Evolutionary conservation across 2,888 invertebrate species (phyloP).

Genomic region (Chrysopilus asiliformis): DNA sequence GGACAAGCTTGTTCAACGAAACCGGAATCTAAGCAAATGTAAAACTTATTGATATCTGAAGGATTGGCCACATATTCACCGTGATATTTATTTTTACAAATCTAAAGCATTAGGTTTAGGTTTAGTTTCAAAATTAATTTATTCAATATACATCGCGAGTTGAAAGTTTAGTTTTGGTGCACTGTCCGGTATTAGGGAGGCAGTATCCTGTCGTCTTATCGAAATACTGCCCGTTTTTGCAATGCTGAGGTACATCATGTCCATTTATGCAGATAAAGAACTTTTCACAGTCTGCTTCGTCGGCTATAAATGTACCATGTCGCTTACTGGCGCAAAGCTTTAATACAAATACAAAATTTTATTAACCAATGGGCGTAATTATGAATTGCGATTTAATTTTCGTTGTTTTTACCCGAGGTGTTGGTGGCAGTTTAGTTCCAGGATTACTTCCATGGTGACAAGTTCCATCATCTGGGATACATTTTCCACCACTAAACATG

Average conservation of each 20-base stretch:
- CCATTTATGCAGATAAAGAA: slow-evolving; percentile 22
- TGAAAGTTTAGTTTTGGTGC: slow-evolving; percentile 24
- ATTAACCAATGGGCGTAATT: too few species aligned
- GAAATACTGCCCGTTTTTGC: slow-evolving; percentile 20
- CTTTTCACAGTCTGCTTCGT: slow-evolving; percentile 21
- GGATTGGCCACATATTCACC: not conserved
- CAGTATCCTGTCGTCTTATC: slow-evolving; percentile 14
- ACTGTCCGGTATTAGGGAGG: slow-evolving; percentile 20
- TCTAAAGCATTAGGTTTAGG: too few species aligned
- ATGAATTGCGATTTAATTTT: not conserved
- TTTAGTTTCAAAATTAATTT: not conserved
- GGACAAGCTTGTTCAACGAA: slow-evolving; percentile 14
- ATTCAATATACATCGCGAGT: not conserved
- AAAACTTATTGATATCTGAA: slow-evolving; percentile 8
- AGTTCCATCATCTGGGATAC: not conserved
- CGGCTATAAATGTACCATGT: slow-evolving; percentile 20
- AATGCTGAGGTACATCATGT: slow-evolving; percentile 15
- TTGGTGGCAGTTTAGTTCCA: too few species aligned
- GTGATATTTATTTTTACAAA: too few species aligned
- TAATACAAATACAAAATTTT: not conserved
- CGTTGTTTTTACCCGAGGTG: not conserved
- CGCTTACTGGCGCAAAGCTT: slow-evolving; percentile 18
- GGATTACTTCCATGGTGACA: too few species aligned
- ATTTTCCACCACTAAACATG: not conserved
- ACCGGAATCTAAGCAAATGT: slow-evolving; percentile 13